Evolutionary conservation across 2,888 invertebrate genomes (phyloP).

Genomic region (Melanostoma scalare): DNA sequence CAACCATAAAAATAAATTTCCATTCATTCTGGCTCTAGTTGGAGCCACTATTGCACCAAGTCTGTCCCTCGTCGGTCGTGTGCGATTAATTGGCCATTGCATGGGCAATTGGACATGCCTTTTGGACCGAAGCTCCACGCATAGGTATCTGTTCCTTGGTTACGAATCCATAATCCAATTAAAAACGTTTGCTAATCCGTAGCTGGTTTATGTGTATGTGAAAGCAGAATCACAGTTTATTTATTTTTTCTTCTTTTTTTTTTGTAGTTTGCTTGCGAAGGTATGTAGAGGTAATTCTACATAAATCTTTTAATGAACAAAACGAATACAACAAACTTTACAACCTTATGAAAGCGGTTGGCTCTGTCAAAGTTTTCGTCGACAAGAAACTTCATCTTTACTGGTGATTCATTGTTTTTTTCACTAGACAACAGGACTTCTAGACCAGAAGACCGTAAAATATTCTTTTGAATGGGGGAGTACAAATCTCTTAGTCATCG

Average conservation of each 20-base stretch:
- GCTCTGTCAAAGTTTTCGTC: slow-evolving; percentile 25
- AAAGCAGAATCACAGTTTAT: slow-evolving; percentile 22
- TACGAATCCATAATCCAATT: slow-evolving; percentile 69
- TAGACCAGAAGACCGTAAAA: slow-evolving; percentile 46
- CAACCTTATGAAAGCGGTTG: slow-evolving; percentile 25
- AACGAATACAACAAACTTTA: neutral
- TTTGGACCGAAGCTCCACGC: slow-evolving; percentile 16
- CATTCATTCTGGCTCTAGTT: slow-evolving; percentile 26
- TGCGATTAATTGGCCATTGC: slow-evolving; percentile 62
- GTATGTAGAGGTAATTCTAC: slow-evolving; percentile 39
- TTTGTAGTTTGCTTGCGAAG: neutral
- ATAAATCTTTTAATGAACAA: slow-evolving; percentile 19
- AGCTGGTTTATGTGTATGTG: neutral
- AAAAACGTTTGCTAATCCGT: slow-evolving; percentile 46
- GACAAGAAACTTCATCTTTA: slow-evolving; percentile 41
- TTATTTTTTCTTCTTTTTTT: slow-evolving; percentile 13
- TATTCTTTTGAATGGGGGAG: slow-evolving; percentile 29
- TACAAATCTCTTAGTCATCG: slow-evolving; percentile 36
- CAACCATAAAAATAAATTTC: slow-evolving; percentile 63
- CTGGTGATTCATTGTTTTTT: slow-evolving; percentile 57
- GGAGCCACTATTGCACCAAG: neutral
- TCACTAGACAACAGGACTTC: slow-evolving; percentile 45
- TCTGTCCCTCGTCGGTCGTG: slow-evolving; percentile 21
- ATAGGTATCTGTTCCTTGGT: slow-evolving; percentile 24
- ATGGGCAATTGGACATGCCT: slow-evolving; percentile 61